Conservation (phyloP, 2,797 vertebrate species). For the Neopelma chrysocephalum region DNA sequence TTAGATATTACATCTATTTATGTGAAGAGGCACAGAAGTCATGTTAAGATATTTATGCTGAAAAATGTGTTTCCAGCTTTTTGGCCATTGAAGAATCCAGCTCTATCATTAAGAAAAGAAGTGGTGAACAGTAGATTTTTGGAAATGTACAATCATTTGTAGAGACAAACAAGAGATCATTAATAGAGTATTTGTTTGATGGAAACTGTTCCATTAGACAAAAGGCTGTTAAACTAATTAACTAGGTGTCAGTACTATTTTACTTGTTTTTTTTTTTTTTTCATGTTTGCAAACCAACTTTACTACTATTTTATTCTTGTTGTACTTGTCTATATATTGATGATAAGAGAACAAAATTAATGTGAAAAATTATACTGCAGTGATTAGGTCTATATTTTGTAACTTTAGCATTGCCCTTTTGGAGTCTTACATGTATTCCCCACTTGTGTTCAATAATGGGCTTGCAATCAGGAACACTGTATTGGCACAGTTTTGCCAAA, state of each 20-base stretch:
- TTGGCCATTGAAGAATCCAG: constrained; percentile 29
- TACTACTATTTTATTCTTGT: constrained; percentile 60
- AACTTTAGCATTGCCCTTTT: constrained; percentile 47
- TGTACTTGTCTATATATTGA: constrained; percentile 49
- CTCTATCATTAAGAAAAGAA: constrained; percentile 49
- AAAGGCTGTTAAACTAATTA: constrained; percentile 69
- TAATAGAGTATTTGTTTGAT: constrained; percentile 63
- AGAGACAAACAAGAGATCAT: constrained; percentile 60
- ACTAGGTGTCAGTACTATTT: constrained; percentile 69
- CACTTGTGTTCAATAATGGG: constrained; percentile 52
- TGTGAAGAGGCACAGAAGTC: neutral
- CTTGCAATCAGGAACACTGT: constrained; percentile 55
- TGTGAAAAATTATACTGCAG: constrained; percentile 60
- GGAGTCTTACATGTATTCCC: constrained; percentile 40
- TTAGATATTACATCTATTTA: neutral
- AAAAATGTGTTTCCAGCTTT: constrained; percentile 22
- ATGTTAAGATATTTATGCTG: neutral
- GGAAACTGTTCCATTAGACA: constrained; percentile 66
- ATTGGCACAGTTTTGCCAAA: constrained; percentile 68
- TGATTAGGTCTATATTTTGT: constrained; percentile 58
- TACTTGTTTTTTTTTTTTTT: constrained; percentile 25
- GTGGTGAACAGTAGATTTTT: constrained; percentile 50
- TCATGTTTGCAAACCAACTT: constrained; percentile 66
- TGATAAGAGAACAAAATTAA: constrained; percentile 71
- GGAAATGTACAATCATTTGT: constrained; percentile 53